phyloP scores from a whole-genome alignment of 2,797 vertebrate species.

The Poecilia velifera region DNA sequence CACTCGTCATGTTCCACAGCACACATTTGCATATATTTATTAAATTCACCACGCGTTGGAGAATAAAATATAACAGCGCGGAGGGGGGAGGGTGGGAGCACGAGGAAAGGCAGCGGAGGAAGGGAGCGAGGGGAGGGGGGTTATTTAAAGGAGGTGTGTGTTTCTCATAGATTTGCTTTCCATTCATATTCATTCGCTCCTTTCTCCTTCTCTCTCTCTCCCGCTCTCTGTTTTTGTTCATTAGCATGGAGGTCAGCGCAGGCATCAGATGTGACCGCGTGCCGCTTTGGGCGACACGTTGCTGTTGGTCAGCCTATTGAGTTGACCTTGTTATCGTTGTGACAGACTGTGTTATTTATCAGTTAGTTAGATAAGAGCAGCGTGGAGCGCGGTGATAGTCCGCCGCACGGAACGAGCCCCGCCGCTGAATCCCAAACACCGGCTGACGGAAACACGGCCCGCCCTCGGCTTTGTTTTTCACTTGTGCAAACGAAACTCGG shows the following conservation, averaged over 20 bases:
- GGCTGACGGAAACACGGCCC: constrained; percentile 40
- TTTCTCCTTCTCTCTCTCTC: constrained; percentile 37
- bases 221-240: constrained; percentile 70
- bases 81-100: constrained; percentile 51
- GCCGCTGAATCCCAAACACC: constrained; percentile 29
- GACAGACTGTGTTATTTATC: constrained; percentile 74
- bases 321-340: constrained; percentile 77
- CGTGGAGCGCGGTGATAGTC: constrained; percentile 62
- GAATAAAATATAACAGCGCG: constrained; percentile 83
- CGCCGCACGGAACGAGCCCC: constrained; percentile 45
- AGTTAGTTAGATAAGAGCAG: constrained; percentile 67
- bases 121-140: constrained; percentile 66
- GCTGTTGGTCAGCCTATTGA: constrained; percentile 72
- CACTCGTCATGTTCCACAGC: constrained; percentile 87
- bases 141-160: constrained; percentile 84
- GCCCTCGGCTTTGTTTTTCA: constrained; percentile 36
- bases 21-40: constrained; percentile 90
- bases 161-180: constrained; percentile 83
- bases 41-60: constrained; percentile 84
- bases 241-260: constrained; percentile 72
- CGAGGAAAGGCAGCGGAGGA: constrained; percentile 55
- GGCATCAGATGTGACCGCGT: constrained; percentile 67
- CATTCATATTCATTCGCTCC: constrained; percentile 82
- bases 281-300: constrained; percentile 64
- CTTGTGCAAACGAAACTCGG: constrained; percentile 39